Evolutionary conservation across 1,140 invertebrate genomes (phyloP), one percentile per base, ranked within the genome.

Genomic region (Catajapyx aquilonaris): DNA sequence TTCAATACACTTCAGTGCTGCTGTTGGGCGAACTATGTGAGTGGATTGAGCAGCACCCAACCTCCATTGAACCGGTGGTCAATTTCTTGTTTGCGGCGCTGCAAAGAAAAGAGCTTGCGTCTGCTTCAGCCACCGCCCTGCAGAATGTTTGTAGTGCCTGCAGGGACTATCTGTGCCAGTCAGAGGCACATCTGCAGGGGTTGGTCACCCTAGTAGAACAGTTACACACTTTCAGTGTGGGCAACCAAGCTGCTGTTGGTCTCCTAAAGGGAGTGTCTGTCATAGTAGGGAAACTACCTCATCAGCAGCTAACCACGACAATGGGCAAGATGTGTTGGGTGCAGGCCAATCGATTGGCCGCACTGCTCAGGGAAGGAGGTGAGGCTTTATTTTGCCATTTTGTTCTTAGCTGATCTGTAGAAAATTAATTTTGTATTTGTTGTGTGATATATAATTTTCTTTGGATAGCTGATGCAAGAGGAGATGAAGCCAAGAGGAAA

Each of bases 11-110:
- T 0, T 85, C 83, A 45, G 72, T 93, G 34, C 64, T 84, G 41
- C 61, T 98, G 11, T 59, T 97, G 20, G 90, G 88, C 4, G 87
- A 94, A 59, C 62, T 97, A 15, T 78, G 83, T 48, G 86, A 95
- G 51, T 98, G 93, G 93, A 78, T 97, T 28, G 79, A 91, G 49
- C 69, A 69, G 53, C 85, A 96, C 62, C 23, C 40, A 22, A 25
- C 40, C 39, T 53, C 21, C 51, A 71, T n/a, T n/a, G 75, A 84
- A 52, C 73, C 80, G 7, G 70, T 81, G 25, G 59, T 91, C 34
- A 77, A 86, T 55, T 81, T 76, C 46, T 59, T 91, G 20, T 57
- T 88, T 18, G 60, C 59, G 19, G 76, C 76, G 32, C 58, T 91
- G 33, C 73, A 75, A 41, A 69, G 80, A 47, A 66, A 69, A 20